These are phyloP conservation scores for Cantharis rustica DNA, from an alignment of 2,888 invertebrate genomes.

Conservation along the genomic window DNA sequence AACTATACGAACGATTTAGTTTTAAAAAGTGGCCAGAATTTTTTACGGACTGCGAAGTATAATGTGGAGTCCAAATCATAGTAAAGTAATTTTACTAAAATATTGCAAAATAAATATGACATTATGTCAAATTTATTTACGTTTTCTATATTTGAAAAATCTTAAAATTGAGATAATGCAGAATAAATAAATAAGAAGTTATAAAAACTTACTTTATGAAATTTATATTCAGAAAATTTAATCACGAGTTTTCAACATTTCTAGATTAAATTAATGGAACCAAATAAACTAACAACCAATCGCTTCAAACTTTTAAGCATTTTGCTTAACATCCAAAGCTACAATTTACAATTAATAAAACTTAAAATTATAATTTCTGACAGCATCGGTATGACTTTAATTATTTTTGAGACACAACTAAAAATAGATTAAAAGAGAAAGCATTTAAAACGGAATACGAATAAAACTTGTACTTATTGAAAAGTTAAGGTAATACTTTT, in stretches of 20 bases:
- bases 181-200: neutral
- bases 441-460: neutral
- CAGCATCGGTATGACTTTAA: constrained; percentile 18
- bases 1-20: no score
- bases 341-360: constrained; percentile 22
- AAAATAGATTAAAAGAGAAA: constrained; percentile 10
- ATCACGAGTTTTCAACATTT: neutral
- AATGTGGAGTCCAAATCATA: no score
- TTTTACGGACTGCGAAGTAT: no score
- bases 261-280: neutral
- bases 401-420: constrained; percentile 11
- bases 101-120: no score
- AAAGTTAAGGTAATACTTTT: neutral
- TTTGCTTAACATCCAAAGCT: constrained; percentile 12
- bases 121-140: no score
- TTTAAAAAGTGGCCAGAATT: no score
- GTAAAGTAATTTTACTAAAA: no score
- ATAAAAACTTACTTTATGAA: neutral
- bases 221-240: neutral
- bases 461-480: neutral
- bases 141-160: no score
- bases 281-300: constrained; percentile 5
- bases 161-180: neutral
- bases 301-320: constrained; percentile 11
- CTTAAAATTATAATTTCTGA: constrained; percentile 19